Evolutionary conservation across 2,797 vertebrate genomes (phyloP).

Genomic region (Macropodus opercularis): DNA sequence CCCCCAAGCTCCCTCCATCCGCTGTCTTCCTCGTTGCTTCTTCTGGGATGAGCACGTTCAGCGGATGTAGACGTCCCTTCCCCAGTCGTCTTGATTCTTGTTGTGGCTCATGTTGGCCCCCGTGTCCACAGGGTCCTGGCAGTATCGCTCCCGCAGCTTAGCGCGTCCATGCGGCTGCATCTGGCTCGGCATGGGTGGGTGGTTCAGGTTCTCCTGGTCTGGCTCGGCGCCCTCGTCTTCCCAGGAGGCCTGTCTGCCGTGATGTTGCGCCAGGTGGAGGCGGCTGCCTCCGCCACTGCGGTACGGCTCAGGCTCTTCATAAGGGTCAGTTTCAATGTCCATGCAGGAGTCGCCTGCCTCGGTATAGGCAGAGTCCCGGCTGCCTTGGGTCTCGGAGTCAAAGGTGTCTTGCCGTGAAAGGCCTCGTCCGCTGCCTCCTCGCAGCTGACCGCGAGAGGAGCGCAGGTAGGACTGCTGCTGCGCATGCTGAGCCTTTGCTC

Average conservation of each 20-base stretch:
- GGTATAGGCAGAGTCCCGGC: conserved; percentile 93
- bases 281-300: conserved; percentile 77
- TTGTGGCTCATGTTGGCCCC: conserved; percentile 83
- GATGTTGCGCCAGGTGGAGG: conserved; percentile 77
- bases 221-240: conserved; percentile 87
- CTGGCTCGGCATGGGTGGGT: conserved; percentile 75
- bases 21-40: conserved; percentile 41
- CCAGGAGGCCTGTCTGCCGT: conserved; percentile 87
- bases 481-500: conserved; percentile 81
- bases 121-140: conserved; percentile 82
- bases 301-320: conserved; percentile 89
- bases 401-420: conserved; percentile 95
- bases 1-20: conserved; percentile 10
- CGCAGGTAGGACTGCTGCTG: conserved; percentile 79
- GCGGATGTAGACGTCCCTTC: conserved; percentile 86
- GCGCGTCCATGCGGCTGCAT: conserved; percentile 81
- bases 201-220: conserved; percentile 88
- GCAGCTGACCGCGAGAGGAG: conserved; percentile 79
- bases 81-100: conserved; percentile 87
- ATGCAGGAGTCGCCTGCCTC: conserved; percentile 92
- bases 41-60: conserved; percentile 58
- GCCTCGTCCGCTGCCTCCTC: conserved; percentile 78
- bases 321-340: conserved; percentile 96
- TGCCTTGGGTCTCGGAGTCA: conserved; percentile 91
- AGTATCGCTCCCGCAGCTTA: conserved; percentile 88